phyloP scores from a whole-genome alignment of 2,797 vertebrate species.

The Phrynocephalus vlangalii region DNA sequence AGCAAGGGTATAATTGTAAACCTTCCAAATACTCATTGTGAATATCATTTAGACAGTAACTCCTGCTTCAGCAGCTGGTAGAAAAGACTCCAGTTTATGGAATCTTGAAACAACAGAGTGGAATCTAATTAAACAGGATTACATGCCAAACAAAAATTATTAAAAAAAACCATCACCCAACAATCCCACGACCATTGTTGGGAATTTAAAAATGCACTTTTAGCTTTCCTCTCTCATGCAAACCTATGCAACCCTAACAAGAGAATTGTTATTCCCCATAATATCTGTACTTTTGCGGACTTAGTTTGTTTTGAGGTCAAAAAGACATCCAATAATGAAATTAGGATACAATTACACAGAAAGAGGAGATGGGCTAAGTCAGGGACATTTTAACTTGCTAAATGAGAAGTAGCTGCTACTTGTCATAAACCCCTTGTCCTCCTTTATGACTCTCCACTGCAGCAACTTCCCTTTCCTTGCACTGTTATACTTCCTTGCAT shows the following conservation, averaged over 20 bases:
- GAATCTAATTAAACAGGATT: constrained; percentile 89
- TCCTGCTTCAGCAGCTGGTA: constrained; percentile 84
- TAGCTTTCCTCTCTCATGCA: constrained; percentile 67
- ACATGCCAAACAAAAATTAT: constrained; percentile 85
- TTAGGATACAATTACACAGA: constrained; percentile 52
- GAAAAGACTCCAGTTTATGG: constrained; percentile 83
- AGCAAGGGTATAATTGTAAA: constrained; percentile 88
- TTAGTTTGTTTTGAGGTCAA: constrained; percentile 64
- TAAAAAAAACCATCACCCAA: constrained; percentile 71
- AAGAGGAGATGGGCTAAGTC: not conserved
- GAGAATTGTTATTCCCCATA: constrained; percentile 61
- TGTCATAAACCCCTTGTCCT: not conserved
- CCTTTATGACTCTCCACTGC: not conserved
- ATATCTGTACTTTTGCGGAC: constrained; percentile 66
- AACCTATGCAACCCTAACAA: constrained; percentile 65
- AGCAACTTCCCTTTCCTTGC: not conserved
- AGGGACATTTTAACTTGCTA: not conserved
- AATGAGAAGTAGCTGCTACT: not conserved
- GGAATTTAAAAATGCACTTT: constrained; percentile 71
- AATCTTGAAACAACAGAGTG: constrained; percentile 86
- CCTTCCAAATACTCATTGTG: constrained; percentile 85
- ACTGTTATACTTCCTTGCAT: not conserved
- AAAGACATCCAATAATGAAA: constrained; percentile 70
- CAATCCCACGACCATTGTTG: constrained; percentile 75
- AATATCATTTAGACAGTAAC: constrained; percentile 85